Evolutionary conservation across 2,113 vertebrate genomes (phyloP), one percentile per base, ranked within the genome.

Genomic region (Antechinus stuartii): DNA sequence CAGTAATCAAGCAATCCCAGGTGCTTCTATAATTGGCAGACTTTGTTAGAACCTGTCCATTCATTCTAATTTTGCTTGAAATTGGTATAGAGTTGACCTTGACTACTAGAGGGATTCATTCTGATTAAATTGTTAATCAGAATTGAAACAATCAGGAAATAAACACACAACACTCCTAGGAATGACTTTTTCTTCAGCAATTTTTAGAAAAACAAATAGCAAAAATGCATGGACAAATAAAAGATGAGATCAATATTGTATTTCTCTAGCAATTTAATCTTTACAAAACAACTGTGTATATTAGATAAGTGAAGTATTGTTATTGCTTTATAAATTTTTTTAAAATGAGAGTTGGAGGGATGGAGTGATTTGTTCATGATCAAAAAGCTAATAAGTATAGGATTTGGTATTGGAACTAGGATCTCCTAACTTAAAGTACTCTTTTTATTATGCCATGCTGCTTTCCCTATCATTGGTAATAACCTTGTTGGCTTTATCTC

Each of bases 131-230:
- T 93, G 49, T 94, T 96, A 68, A 91, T 93, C 93, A 97, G 42
- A 97, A 97, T 94, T 57, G 93, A 96, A 97, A 91, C 3, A 7
- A 0, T 95, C 84, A 91, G 42, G 96, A 97, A 97, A 93, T 92
- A 91, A 54, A 93, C 14, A 91, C 6, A n/a, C 25, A 95, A 46
- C 91, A 52, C 49, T 56, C 93, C 92, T 93, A 46, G n/a, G 47
- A 97, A 93, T 49, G 96, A 6, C 26, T 97, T 93, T 95, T 46
- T 92, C 93, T 97, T 0, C 0, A 14, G 68, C 52, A 94, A 16
- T 93, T 0, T 56, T 96, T 96, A 89, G 50, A 94, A 55, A 93
- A 7, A 92, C 14, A 46, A 94, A 42, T 93, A 94, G 50, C 2
- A 96, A 96, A 93, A 96, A 91, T 93, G 3, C 90, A 96, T 56